Evolutionary conservation across 2,797 vertebrate species (phyloP).

Genomic region (Pteronotus mesoamericanus): DNA sequence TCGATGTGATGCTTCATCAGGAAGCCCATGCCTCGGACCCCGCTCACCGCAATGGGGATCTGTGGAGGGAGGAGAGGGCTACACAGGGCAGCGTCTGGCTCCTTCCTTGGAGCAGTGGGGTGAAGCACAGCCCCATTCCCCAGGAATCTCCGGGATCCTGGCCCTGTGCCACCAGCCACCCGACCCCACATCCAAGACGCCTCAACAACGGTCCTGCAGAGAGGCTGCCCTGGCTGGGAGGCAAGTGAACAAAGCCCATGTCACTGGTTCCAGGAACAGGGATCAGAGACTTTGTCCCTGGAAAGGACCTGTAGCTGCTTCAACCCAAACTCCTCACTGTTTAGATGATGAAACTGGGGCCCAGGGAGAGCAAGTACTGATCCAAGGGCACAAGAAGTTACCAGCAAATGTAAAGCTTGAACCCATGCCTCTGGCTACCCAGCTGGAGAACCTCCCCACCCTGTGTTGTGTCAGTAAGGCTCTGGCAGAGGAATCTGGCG

Average conservation of each 20-base stretch:
- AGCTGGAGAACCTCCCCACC: background rate
- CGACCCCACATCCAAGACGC: background rate
- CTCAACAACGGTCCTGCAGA: background rate
- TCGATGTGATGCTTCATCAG: conserved; percentile 93
- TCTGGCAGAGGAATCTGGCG: too few relatives aligned
- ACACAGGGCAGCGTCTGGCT: accelerated
- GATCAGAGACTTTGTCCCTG: background rate
- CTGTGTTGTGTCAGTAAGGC: background rate
- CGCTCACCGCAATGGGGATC: conserved; percentile 93
- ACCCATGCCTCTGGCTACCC: background rate
- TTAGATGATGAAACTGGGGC: background rate
- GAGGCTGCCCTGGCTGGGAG: background rate
- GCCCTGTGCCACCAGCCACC: background rate
- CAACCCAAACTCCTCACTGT: background rate
- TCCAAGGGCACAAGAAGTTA: background rate
- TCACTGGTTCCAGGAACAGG: background rate
- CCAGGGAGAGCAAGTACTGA: background rate
- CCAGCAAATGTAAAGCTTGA: background rate
- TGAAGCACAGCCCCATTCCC: background rate
- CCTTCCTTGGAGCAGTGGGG: background rate
- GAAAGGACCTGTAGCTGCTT: background rate
- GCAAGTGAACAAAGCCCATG: background rate
- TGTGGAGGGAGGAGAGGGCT: conserved; percentile 32
- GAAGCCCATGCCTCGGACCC: conserved; percentile 94
- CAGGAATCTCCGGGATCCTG: background rate